Conservation (phyloP, 2,888 invertebrate genomes). For the Eustalomyia histrio region DNA sequence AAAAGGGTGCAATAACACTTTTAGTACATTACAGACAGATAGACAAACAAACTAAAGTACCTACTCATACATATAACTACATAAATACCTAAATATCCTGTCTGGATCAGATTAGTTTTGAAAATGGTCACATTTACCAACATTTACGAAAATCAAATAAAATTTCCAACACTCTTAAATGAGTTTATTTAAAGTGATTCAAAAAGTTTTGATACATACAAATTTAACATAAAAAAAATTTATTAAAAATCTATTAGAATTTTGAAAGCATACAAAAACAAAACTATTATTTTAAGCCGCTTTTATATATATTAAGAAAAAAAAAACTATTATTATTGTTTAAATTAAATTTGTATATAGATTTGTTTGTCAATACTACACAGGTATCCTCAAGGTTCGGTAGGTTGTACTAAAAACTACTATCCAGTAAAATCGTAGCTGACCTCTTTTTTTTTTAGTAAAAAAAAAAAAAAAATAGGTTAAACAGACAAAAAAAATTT, state of each 20-base stretch:
- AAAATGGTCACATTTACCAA: constrained; percentile 51
- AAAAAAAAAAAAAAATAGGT: no score
- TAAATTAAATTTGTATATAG: neutral
- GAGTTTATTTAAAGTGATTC: neutral
- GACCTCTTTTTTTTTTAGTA: no score
- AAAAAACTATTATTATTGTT: constrained; percentile 30
- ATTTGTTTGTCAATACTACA: constrained; percentile 1
- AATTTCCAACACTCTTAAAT: neutral
- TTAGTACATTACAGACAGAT: constrained; percentile 10
- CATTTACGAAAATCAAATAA: constrained; percentile 34
- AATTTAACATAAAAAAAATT: neutral
- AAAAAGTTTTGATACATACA: neutral
- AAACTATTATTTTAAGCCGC: neutral
- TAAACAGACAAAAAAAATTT: no score
- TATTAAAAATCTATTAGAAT: constrained; percentile 24
- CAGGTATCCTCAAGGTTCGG: no score
- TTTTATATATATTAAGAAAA: neutral
- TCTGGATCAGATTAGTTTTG: constrained; percentile 63
- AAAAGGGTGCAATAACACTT: constrained; percentile 27
- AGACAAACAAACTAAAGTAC: neutral
- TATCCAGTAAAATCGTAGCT: no score
- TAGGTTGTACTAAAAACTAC: no score
- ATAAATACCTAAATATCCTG: constrained; percentile 53
- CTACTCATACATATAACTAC: neutral
- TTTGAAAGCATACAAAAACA: neutral